Evolutionary conservation across 2,113 vertebrate genomes (phyloP).

Genomic region (Lophius piscatorius): DNA sequence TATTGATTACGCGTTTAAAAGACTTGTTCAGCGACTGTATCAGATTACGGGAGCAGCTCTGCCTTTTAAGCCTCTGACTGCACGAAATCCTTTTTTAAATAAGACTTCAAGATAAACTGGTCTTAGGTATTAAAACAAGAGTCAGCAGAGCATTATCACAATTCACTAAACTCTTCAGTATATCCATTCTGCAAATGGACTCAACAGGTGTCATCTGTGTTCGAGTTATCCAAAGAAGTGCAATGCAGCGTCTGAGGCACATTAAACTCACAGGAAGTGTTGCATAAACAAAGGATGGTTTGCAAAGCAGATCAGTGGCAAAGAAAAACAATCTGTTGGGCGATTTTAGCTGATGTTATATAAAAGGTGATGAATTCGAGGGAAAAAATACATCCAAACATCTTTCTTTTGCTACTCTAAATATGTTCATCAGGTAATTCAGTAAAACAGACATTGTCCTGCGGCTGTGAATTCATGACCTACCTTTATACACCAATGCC

Average conservation of each 20-base stretch:
- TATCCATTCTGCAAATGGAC: constrained; percentile 13
- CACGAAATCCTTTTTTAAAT: constrained; percentile 55
- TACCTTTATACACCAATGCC: neutral
- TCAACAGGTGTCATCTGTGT: neutral
- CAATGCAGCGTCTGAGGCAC: constrained; percentile 1
- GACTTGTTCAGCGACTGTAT: constrained; percentile 54
- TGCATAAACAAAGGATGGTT: constrained; percentile 46
- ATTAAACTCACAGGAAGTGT: constrained; percentile 30
- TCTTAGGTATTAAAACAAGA: constrained; percentile 23
- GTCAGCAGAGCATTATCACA: constrained; percentile 1
- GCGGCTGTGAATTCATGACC: constrained; percentile 17
- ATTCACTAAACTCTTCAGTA: neutral
- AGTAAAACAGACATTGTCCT: constrained; percentile 30
- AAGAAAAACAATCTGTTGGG: constrained; percentile 14
- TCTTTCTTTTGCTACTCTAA: too few species aligned
- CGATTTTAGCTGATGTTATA: constrained; percentile 21
- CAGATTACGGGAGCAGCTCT: constrained; percentile 55
- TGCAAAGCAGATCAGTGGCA: constrained; percentile 21
- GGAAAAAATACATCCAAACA: too few species aligned
- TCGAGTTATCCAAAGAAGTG: constrained; percentile 9
- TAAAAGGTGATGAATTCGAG: too few species aligned
- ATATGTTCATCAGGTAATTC: constrained; percentile 20
- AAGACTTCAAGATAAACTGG: constrained; percentile 27
- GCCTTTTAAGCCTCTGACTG: constrained; percentile 54
- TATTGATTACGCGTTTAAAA: constrained; percentile 66